Conservation (phyloP, 2,113 vertebrate genomes). For the Progne subis region DNA sequence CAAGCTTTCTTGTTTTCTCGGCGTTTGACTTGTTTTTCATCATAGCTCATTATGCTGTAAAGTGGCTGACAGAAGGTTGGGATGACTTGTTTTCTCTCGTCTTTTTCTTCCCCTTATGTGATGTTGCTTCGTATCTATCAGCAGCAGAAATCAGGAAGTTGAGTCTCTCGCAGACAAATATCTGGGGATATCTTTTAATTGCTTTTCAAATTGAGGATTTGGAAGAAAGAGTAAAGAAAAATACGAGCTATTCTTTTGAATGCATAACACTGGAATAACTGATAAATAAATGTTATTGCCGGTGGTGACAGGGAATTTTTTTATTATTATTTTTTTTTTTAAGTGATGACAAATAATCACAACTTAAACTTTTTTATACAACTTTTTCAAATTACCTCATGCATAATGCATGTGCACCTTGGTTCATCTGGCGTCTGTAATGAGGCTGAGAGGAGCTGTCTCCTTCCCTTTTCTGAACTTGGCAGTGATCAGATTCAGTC, state of each 20-base stretch:
- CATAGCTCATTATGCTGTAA: conserved; percentile 20
- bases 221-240: not conserved
- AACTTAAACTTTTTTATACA: not conserved
- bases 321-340: not conserved
- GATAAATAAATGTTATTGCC: not conserved
- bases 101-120: not conserved
- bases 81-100: conserved; percentile 9
- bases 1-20: not conserved
- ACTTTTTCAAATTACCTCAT: conserved; percentile 1
- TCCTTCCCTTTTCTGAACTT: not conserved
- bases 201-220: conserved; percentile 26
- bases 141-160: not conserved
- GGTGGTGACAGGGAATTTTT: not conserved
- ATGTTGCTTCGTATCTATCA: not conserved
- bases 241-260: not conserved
- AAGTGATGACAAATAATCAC: not conserved
- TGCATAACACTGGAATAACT: not conserved
- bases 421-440: not conserved
- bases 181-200: conserved; percentile 30
- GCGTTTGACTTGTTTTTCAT: conserved; percentile 43
- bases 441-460: not conserved
- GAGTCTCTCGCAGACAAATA: not conserved
- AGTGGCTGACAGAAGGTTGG: conserved; percentile 29
- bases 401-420: not conserved
- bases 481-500: not conserved